phyloP scores from a whole-genome alignment of 2,797 vertebrate genomes.

The Poliocrania exsul region DNA sequence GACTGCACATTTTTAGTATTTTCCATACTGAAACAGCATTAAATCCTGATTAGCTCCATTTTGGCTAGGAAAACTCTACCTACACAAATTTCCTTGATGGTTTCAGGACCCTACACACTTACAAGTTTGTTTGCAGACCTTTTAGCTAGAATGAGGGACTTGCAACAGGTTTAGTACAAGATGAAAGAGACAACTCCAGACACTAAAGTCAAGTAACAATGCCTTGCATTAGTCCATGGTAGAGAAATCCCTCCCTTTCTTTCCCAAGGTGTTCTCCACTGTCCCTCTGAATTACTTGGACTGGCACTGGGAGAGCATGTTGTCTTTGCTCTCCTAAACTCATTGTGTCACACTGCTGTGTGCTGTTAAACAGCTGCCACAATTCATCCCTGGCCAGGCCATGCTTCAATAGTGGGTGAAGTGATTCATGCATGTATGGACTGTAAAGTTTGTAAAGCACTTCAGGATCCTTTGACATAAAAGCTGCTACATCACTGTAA shows the following conservation, averaged over 20 bases:
- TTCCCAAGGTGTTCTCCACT: slow-evolving; percentile 49
- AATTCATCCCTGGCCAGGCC: slow-evolving; percentile 52
- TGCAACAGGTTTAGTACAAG: background rate
- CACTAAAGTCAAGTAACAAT: background rate
- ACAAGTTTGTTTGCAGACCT: background rate
- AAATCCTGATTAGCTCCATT: background rate
- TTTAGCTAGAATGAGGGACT: background rate
- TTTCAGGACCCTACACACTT: background rate
- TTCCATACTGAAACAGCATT: background rate
- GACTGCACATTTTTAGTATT: background rate
- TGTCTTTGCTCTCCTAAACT: slow-evolving; percentile 44
- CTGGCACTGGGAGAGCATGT: slow-evolving; percentile 44
- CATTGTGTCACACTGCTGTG: slow-evolving; percentile 48
- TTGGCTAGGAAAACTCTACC: background rate
- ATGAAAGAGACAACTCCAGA: background rate
- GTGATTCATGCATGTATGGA: slow-evolving; percentile 67
- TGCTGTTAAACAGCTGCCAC: slow-evolving; percentile 69
- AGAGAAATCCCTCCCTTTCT: background rate
- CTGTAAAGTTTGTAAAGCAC: slow-evolving; percentile 69
- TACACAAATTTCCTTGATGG: background rate
- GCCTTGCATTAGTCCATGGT: background rate
- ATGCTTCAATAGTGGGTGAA: slow-evolving; percentile 68
- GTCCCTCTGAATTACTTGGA: slow-evolving; percentile 29
- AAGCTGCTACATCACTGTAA: slow-evolving; percentile 65
- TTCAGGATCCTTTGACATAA: slow-evolving; percentile 64